These are phyloP conservation scores for Acleris literana DNA, from an alignment of 2,888 invertebrate species.

Conservation along the genomic window DNA sequence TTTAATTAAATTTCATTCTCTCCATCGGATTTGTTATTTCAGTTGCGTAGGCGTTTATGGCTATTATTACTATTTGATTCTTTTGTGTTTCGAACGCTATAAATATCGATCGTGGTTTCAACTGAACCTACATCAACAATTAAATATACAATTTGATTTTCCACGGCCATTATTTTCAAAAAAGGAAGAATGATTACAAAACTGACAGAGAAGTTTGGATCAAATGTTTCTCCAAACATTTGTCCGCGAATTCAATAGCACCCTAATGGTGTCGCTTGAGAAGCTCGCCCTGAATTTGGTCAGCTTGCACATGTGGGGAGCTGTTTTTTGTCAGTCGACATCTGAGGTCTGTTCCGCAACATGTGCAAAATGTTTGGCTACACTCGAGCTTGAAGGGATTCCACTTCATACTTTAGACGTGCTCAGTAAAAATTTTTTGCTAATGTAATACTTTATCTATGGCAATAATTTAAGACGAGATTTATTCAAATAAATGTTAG, in stretches of 20 bases:
- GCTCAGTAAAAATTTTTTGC: neutral
- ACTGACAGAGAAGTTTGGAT: neutral
- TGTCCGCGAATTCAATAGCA: slow-evolving; percentile 12
- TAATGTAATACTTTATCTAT: neutral
- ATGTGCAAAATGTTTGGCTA: slow-evolving; percentile 70
- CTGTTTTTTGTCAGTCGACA: slow-evolving; percentile 77
- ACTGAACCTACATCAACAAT: slow-evolving; percentile 26
- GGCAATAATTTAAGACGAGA: slow-evolving; percentile 1
- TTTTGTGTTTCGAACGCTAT: slow-evolving; percentile 39
- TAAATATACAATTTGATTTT: slow-evolving; percentile 2
- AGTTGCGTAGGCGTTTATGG: slow-evolving; percentile 55
- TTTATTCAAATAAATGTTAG: slow-evolving; percentile 18
- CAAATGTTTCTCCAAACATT: slow-evolving; percentile 1
- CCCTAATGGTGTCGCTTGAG: slow-evolving; percentile 45
- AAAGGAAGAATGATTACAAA: neutral
- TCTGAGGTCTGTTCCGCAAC: slow-evolving; percentile 66
- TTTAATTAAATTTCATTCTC: slow-evolving; percentile 72
- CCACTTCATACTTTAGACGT: slow-evolving; percentile 29
- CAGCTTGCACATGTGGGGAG: slow-evolving; percentile 63
- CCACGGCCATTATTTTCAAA: neutral
- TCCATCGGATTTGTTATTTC: slow-evolving; percentile 54
- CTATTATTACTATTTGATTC: slow-evolving; percentile 47
- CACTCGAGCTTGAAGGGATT: slow-evolving; percentile 58
- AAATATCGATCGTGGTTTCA: slow-evolving; percentile 23
- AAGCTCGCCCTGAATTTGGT: slow-evolving; percentile 62